These are phyloP conservation scores for Phallusia fumigata DNA, from an alignment of 23 tunicate species.

Conservation along the genomic window DNA sequence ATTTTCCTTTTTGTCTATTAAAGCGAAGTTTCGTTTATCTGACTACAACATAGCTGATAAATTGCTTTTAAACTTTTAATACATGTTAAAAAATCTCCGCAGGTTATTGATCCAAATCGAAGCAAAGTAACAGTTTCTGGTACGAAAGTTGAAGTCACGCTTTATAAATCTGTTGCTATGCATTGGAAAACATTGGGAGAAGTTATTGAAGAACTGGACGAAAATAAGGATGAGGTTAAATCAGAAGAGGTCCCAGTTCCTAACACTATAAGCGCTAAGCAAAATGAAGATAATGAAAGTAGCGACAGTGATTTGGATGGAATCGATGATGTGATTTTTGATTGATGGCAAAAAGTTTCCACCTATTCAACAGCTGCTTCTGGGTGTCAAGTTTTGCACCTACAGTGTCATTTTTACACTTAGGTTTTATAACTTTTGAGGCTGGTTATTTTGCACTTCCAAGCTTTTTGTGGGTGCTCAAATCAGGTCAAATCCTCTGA, in stretches of 20 bases:
- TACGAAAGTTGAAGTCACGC: conserved; percentile 65
- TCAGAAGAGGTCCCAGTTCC: conserved; percentile 20
- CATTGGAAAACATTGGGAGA: conserved; percentile 67
- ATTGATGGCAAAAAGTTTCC: conserved; percentile 21
- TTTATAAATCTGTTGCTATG: conserved; percentile 40
- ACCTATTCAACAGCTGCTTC: no score
- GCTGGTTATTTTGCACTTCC: no score
- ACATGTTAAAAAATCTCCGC: no score
- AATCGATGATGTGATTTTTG: conserved; percentile 81
- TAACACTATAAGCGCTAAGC: neutral
- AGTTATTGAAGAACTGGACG: conserved; percentile 19
- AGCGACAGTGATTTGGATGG: conserved; percentile 73
- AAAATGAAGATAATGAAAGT: conserved; percentile 17
- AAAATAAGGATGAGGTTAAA: conserved; percentile 18
- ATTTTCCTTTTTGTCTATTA: no score
- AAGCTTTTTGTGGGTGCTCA: no score
- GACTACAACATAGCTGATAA: no score
- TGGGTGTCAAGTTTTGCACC: no score
- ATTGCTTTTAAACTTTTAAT: no score
- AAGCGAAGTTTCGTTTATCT: no score
- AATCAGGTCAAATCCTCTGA: no score
- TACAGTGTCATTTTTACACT: no score
- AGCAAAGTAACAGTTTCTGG: conserved; percentile 66
- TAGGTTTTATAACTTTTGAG: no score
- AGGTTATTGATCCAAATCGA: conserved; percentile 57